Conservation (phyloP, 2,797 vertebrate species). For the Sphenodon punctatus region DNA sequence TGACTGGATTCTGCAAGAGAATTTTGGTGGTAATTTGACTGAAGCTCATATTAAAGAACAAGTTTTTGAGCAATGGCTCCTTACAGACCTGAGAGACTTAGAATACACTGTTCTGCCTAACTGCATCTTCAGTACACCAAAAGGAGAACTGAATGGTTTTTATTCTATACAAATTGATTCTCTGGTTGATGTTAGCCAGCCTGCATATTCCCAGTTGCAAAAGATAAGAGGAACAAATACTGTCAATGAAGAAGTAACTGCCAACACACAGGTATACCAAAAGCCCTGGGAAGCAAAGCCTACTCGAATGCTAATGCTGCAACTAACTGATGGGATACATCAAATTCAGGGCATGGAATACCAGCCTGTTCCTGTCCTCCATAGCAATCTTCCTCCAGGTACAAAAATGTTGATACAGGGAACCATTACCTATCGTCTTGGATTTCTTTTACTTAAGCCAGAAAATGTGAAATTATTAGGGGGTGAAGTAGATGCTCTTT, state of each 20-base stretch:
- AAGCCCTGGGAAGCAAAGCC: conserved; percentile 90
- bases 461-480: conserved; percentile 90
- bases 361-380: conserved; percentile 83
- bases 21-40: conserved; percentile 70
- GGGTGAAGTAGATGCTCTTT: conserved; percentile 90
- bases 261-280: conserved; percentile 81
- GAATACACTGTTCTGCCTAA: conserved; percentile 86
- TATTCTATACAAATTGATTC: conserved; percentile 94
- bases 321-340: conserved; percentile 92
- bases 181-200: conserved; percentile 90
- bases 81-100: conserved; percentile 92
- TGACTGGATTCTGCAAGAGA: conserved; percentile 90
- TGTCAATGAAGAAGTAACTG: conserved; percentile 88
- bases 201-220: conserved; percentile 91
- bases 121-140: conserved; percentile 79
- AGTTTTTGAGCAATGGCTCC: conserved; percentile 93
- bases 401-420: conserved; percentile 92
- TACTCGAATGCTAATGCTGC: conserved; percentile 90
- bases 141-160: conserved; percentile 85
- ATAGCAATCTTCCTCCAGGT: conserved; percentile 84
- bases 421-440: conserved; percentile 84
- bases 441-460: conserved; percentile 88
- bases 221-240: conserved; percentile 84
- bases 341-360: conserved; percentile 95
- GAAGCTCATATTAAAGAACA: conserved; percentile 87